A percentile compares a stretch with the other conserved stretches of the same genome.
phyloP scores from a whole-genome alignment of 2,113 vertebrate genomes.

The Corynorhinus townsendii region DNA sequence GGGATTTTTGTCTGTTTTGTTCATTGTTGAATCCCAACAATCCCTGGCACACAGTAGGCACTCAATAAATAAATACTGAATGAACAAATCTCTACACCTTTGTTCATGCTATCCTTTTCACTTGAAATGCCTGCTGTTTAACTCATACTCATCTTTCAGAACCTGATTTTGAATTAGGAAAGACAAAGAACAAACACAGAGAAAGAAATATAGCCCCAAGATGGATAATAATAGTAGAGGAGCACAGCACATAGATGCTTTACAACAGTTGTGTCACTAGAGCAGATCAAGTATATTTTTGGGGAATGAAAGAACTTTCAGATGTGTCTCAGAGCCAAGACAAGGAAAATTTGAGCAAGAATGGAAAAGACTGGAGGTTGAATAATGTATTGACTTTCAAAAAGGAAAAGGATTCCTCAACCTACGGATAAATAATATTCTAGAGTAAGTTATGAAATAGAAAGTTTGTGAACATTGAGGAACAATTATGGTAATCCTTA shows the following conservation, averaged over 20 bases:
- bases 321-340: not conserved
- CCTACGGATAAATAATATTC: not conserved
- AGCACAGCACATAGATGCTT: not conserved
- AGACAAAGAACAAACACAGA: not conserved
- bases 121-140: not conserved
- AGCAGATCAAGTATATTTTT: not conserved
- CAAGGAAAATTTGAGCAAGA: not conserved
- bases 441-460: slow-evolving; percentile 19
- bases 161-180: not conserved
- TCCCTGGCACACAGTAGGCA: not conserved
- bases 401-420: not conserved
- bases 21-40: not conserved
- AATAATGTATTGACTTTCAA: not conserved
- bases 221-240: not conserved
- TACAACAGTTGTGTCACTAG: not conserved
- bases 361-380: not conserved
- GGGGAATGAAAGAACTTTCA: not conserved
- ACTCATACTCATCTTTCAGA: not conserved
- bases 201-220: not conserved
- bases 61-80: not conserved
- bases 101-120: not conserved
- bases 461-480: slow-evolving; percentile 1
- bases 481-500: not conserved
- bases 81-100: not conserved
- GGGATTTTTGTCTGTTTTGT: slow-evolving; percentile 10